phyloP scores from a whole-genome alignment of 1,140 invertebrate species.

The Zeugodacus cucurbitae region DNA sequence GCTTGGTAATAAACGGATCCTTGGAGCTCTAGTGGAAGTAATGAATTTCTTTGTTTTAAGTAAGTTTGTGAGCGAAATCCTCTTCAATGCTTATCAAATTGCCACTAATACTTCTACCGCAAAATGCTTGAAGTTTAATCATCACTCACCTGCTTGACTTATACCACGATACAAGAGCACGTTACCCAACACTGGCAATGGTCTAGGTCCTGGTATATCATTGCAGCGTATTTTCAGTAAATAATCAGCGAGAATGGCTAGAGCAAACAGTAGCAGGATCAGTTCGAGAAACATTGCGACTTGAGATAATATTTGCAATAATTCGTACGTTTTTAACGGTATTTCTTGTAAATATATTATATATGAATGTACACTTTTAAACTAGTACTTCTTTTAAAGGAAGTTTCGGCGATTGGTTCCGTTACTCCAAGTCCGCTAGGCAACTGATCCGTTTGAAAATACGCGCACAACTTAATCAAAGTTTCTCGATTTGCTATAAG shows the following conservation, averaged over 20 bases:
- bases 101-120: too few species aligned
- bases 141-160: slow-evolving; percentile 40
- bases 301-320: too few species aligned
- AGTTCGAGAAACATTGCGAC: slow-evolving; percentile 30
- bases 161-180: slow-evolving; percentile 36
- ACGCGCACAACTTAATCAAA: background rate
- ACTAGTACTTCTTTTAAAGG: too few species aligned
- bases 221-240: slow-evolving; percentile 43
- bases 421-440: background rate
- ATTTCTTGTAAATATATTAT: too few species aligned
- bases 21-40: too few species aligned
- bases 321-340: background rate
- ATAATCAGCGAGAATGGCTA: slow-evolving; percentile 41
- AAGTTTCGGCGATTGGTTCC: too few species aligned
- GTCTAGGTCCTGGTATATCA: slow-evolving; percentile 42
- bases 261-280: background rate
- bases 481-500: background rate
- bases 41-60: too few species aligned
- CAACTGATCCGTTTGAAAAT: background rate
- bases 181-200: slow-evolving; percentile 42
- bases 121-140: too few species aligned
- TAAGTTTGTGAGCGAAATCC: too few species aligned
- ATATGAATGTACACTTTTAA: too few species aligned
- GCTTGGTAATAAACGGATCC: too few species aligned
- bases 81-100: too few species aligned